phyloP scores from a whole-genome alignment of 2,113 vertebrate species.

The Muscicapa adusta region DNA sequence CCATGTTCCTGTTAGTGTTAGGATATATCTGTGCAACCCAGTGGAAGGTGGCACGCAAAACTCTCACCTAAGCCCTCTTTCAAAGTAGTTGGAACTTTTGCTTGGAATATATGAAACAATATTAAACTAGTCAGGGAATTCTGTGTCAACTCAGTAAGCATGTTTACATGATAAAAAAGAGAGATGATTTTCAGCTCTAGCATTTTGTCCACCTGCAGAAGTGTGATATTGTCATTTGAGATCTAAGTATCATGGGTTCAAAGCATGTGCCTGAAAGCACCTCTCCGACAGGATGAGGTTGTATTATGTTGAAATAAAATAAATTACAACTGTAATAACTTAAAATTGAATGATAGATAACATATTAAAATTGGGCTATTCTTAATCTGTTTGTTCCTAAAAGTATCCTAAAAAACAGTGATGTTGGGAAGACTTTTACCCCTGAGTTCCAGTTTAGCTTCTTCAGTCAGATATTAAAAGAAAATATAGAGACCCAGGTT shows the following conservation, averaged over 20 bases:
- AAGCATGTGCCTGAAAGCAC: neutral
- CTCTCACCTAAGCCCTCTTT: neutral
- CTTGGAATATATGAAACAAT: neutral
- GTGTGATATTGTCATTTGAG: fast-evolving
- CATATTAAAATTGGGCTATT: neutral
- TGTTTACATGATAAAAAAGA: neutral
- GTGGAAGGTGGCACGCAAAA: neutral
- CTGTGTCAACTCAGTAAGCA: neutral
- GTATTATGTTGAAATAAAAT: neutral
- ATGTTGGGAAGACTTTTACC: neutral
- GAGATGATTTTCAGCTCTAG: neutral
- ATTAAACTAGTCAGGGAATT: neutral
- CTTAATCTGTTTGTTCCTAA: neutral
- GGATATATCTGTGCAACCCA: neutral
- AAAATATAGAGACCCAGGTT: neutral
- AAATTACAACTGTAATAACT: neutral
- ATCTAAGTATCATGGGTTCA: neutral
- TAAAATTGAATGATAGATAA: neutral
- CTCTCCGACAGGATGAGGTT: neutral
- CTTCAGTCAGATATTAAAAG: neutral
- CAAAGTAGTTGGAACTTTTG: neutral
- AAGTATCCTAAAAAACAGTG: neutral
- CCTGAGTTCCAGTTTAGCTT: neutral
- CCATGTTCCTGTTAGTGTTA: neutral
- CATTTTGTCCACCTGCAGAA: neutral